Evolutionary conservation across 2,888 invertebrate genomes (phyloP).

Genomic region (Caprella mutica): DNA sequence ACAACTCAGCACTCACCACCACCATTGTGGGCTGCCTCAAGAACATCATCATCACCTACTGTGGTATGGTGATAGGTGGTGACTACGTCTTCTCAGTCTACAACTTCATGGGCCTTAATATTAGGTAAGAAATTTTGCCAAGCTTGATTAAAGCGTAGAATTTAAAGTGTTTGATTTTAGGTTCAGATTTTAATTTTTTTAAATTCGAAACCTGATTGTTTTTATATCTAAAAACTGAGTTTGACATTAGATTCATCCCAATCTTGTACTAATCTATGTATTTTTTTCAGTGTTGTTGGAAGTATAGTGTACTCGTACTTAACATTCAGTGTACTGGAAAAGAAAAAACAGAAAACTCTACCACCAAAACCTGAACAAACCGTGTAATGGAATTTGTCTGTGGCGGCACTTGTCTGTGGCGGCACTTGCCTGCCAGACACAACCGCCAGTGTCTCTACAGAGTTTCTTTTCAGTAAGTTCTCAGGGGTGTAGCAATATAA

Average conservation of each 20-base stretch:
- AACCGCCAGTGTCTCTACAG: too few relatives aligned
- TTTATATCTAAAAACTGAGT: too few relatives aligned
- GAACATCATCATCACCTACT: slow-evolving; percentile 92
- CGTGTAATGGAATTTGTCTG: not conserved
- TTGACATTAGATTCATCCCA: not conserved
- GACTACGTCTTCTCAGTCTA: slow-evolving; percentile 90
- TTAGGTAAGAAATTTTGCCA: too few relatives aligned
- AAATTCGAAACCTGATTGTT: too few relatives aligned
- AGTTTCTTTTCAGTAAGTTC: too few relatives aligned
- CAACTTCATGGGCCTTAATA: slow-evolving; percentile 92
- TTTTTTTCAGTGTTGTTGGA: slow-evolving; percentile 13
- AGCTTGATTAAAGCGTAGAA: too few relatives aligned
- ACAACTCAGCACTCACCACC: slow-evolving; percentile 96
- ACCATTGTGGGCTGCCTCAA: slow-evolving; percentile 97
- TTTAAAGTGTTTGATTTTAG: too few relatives aligned
- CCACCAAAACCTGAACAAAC: not conserved
- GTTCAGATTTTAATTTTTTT: too few relatives aligned
- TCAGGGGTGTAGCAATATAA: too few relatives aligned
- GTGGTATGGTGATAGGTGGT: slow-evolving; percentile 96
- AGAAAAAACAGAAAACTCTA: not conserved
- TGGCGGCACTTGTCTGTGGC: too few relatives aligned
- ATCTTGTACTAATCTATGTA: not conserved
- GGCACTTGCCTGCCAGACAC: too few relatives aligned
- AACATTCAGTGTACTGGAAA: slow-evolving; percentile 19
- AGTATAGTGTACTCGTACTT: slow-evolving; percentile 30